Evolutionary conservation across 92 coral and sea anemone species (phyloP), one percentile per base, ranked within the genome.

Genomic region (Anthopleura xanthogrammica): DNA sequence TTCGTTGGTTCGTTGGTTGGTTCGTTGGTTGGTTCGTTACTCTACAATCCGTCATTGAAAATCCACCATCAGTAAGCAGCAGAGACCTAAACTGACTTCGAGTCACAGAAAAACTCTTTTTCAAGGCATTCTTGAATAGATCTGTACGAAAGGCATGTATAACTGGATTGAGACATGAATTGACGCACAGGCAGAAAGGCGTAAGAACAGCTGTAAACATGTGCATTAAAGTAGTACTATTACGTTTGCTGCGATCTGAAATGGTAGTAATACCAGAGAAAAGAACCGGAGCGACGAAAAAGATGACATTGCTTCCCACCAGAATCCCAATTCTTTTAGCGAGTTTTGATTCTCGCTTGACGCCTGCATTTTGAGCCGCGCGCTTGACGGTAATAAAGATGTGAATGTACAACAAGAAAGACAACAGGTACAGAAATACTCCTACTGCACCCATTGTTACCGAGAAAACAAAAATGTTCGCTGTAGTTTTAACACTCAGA

Each of bases 311-410:
- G 24, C 50, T 79, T 16, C 19, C 65, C 12, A 88, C 88, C 6
- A 88, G 77, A 22, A 88, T 23, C 0, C 77, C 74, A 68, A 88
- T 84, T n/a, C 85, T 52, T 65, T 75, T 84, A 77, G 88, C 91
- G 8, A 83, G 72, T 4, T 60, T n/a, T 0, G 88, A 83, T 60
- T 88, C 91, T 50, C 91, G 85, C 36, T 75, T 77, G n/a, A 80
- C 73, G 5, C 88, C 85, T 1, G 86, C 91, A 24, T 62, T 55
- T 22, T 62, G 81, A 9, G 85, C 88, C 6, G 91, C 55, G 52
- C 75, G 83, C 54, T 66, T 70, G 22, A 50, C 91, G 12, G 75
- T 56, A 41, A 79, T n/a, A 78, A 72, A 88, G 68, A 88, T 84
- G 29, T 84, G 91, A 60, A 84, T 55, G 79, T 88, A 88, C 60